Base-by-base conservation (phyloP, 2,113 vertebrate species). In the Pelodiscus sinensis region DNA sequence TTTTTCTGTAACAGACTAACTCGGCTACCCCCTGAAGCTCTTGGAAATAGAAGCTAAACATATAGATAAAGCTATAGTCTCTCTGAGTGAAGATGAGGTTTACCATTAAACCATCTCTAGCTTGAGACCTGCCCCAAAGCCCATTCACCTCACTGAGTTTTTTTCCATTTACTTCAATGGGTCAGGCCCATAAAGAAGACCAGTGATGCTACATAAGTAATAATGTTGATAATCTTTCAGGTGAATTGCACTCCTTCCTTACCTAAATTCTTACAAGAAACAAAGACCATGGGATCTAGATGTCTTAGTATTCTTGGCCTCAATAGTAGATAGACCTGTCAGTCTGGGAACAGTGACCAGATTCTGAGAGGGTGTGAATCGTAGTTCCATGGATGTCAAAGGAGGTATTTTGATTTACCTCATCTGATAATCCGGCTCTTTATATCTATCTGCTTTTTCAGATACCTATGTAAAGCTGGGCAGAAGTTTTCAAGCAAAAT, bases 191-290 rank as follows among this genome's bases (percentile, higher is more conserved):
- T 56, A 81, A 58, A n/a, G 38, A 52, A 27, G 0, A 0, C 50
- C 91, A 8, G 55, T 82, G n/a, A 79, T 93, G 52, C 55, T 77
- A 8, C 2, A 0, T 38, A 77, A 92, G 24, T 44, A 92, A 82
- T 93, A 93, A 84, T 56, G 86, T 73, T 87, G 82, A 83, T 90
- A 90, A 91, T 35, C 86, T 90, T 93, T 79, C 91, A 87, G 91
- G 71, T 86, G 62, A 92, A 88, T 35, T 85, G 14, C 55, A 79
- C 4, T 0, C 52, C 79, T 92, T 96, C 52, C 80, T 90, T 91
- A n/a, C 81, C 88, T 90, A 35, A n/a, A 68, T 68, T 68, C 31
- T 68, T 68, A 68, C n/a, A 94, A 50, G n/a, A n/a, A 92, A 57
- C 88, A 92, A 71, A 90, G 84, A 85, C 27, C 86, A 44, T 1